Evolutionary conservation across 2,888 invertebrate genomes (phyloP), one percentile per base, ranked within the genome.

Genomic region (Hydriomena furcata): DNA sequence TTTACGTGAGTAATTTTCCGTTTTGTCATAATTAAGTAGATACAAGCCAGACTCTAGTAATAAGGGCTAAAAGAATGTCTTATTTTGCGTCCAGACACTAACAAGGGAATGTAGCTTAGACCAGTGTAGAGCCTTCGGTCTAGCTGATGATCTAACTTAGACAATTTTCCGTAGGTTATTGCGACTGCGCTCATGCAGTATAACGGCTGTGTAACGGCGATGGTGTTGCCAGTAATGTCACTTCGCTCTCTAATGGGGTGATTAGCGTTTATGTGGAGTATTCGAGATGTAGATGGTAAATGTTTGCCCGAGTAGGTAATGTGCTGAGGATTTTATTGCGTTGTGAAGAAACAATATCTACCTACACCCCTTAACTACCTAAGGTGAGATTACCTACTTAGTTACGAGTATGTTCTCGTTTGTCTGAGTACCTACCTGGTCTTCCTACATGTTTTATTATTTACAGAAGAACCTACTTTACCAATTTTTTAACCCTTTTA

Each of bases 131-230:
- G 65, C 65, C 30, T 28, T 45, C 41, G 45, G 30, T 65, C 65
- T 59, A 64, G 71, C 74, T 83, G 83, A 85, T 82, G 84, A 80
- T 71, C 79, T 66, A 87, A 87, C 76, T 87, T 86, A 68, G 55
- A 68, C 72, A 66, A 78, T 87, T 82, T 81, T 81, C 82, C 75
- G 79, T 64, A 65, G 67, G 77, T 80, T 83, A 86, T 79, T 68
- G 82, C 76, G 63, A 66, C 66, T 78, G 80, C 81, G 77, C 76
- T 78, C 80, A 73, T 79, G 82, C 77, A 73, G 60, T 55, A 65
- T 52, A 64, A 65, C 63, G 47, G 45, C 49, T 32, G 28, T 32
- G 36, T 43, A 50, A 31, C 40, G 32, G 37, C 52, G 25, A 50
- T 48, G 46, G 56, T 55, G 60, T 52, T 41, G 40, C 55, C 41